Conservation (phyloP, 2,113 vertebrate genomes). For the Cyanistes caeruleus region DNA sequence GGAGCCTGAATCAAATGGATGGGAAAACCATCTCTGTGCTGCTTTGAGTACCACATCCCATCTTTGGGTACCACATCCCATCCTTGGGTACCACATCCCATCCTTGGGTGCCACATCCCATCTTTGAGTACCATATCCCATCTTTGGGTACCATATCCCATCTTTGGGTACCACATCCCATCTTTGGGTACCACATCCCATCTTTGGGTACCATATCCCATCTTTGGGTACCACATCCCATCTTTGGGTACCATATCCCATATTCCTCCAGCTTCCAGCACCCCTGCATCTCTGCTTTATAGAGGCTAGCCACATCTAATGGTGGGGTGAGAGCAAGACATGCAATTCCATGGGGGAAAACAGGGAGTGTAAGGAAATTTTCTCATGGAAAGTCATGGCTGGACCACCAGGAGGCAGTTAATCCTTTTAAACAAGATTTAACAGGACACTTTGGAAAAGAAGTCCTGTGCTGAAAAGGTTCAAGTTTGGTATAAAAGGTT, state of each 20-base stretch:
- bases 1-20: not conserved
- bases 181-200: not conserved
- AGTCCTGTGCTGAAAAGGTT: fast-evolving
- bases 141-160: not conserved
- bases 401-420: not conserved
- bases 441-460: fast-evolving
- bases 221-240: not conserved
- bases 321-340: fast-evolving
- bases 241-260: not conserved
- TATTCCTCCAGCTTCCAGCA: not conserved
- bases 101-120: not conserved
- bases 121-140: fast-evolving
- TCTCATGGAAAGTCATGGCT: not conserved
- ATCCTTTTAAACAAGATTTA: not conserved
- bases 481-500: not conserved
- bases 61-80: not conserved
- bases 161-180: fast-evolving
- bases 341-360: not conserved
- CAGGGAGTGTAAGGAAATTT: not conserved
- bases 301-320: not conserved
- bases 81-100: fast-evolving
- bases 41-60: not conserved
- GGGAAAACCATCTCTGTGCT: not conserved
- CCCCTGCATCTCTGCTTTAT: not conserved
- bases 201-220: not conserved